phyloP scores from a whole-genome alignment of 1,140 invertebrate genomes.

The Rhopalosiphum padi region DNA sequence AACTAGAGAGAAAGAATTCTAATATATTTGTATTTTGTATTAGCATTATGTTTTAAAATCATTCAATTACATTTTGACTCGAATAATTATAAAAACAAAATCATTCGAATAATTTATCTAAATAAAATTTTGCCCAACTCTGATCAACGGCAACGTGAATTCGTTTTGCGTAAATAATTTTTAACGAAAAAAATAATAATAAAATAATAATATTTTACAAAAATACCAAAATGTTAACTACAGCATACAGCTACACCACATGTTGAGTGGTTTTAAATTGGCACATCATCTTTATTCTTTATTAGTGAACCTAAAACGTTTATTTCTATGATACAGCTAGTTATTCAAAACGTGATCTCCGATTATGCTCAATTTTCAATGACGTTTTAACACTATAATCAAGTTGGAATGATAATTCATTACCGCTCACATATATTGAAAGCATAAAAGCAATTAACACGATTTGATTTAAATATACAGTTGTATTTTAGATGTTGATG shows the following conservation, averaged over 20 bases:
- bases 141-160: too few species aligned
- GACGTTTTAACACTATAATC: neutral
- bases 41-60: too few species aligned
- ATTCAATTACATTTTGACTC: too few species aligned
- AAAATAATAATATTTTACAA: neutral
- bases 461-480: neutral
- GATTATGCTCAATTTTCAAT: neutral
- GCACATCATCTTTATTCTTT: neutral
- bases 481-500: neutral
- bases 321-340: neutral
- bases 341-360: neutral
- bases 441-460: neutral
- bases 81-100: too few species aligned
- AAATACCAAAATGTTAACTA: neutral
- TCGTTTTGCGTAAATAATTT: neutral
- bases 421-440: neutral
- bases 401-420: neutral
- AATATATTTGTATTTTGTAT: too few species aligned
- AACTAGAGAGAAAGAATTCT: too few species aligned
- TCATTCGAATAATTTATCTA: too few species aligned
- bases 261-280: neutral
- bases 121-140: too few species aligned
- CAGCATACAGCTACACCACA: too few species aligned
- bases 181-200: neutral
- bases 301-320: neutral